Evolutionary conservation across 2,888 invertebrate species (phyloP), one percentile per base, ranked within the genome.

Genomic region (Hofmannophila pseudospretella): DNA sequence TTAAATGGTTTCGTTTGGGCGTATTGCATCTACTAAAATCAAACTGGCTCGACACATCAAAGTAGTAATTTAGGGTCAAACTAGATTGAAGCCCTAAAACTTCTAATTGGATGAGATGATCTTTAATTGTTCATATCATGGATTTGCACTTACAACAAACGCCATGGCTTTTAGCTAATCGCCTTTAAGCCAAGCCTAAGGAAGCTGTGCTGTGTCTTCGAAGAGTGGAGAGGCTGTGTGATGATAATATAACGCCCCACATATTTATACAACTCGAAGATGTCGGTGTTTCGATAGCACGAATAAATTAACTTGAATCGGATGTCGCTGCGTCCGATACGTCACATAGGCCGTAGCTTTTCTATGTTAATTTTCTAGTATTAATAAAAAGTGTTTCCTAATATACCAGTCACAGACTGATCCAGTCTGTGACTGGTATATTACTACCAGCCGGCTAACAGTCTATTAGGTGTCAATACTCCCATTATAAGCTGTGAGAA

Each of bases 91-190:
- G n/a, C n/a, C n/a, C n/a, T n/a, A n/a, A n/a, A n/a, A n/a, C n/a
- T n/a, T n/a, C n/a, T n/a, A n/a, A n/a, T n/a, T n/a, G n/a, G n/a
- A n/a, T n/a, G n/a, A n/a, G n/a, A n/a, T n/a, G n/a, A n/a, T n/a
- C n/a, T n/a, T n/a, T n/a, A n/a, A n/a, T n/a, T n/a, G n/a, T n/a
- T n/a, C n/a, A n/a, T n/a, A n/a, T n/a, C n/a, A n/a, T n/a, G n/a
- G n/a, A n/a, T n/a, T n/a, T 54, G 20, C 54, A 86, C 86, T 86
- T 79, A 86, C 86, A 75, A 80, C 61, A 69, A 79, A 84, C 62
- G 80, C 79, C 85, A 86, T 86, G 85, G 85, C 86, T 85, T 54
- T 69, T 82, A 86, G 86, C 86, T 86, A 86, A 82, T 54, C 86
- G 86, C 85, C 71, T 62, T 52, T 42, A 67, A 82, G 81, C 85